A percentile compares a stretch with the other conserved stretches of the same genome.
Conservation (phyloP, 2,797 vertebrate species). For the Echiichthys vipera region DNA sequence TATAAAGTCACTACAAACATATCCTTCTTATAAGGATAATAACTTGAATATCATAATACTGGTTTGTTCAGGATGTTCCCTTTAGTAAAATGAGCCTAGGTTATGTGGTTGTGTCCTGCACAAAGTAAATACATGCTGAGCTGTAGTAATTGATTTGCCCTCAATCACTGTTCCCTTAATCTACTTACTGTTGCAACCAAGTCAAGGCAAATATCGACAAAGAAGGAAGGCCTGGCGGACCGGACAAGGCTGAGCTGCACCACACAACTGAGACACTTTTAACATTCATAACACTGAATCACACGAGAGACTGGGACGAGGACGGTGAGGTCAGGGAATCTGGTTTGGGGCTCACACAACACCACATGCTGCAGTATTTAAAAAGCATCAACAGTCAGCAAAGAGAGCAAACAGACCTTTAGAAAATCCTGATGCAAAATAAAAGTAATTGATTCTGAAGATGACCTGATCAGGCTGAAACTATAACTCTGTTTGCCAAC, state of each 20-base stretch:
- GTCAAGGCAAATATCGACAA: constrained; percentile 60
- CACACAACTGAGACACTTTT: constrained; percentile 14
- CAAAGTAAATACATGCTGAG: constrained; percentile 50
- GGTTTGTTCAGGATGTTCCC: constrained; percentile 41
- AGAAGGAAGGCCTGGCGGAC: constrained; percentile 44
- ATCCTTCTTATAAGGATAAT: neutral
- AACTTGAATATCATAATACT: neutral
- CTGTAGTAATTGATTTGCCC: constrained; percentile 77
- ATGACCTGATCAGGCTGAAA: constrained; percentile 3
- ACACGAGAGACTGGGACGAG: neutral
- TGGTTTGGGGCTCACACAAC: neutral
- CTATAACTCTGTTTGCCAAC: neutral
- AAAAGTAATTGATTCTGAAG: neutral
- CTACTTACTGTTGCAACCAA: constrained; percentile 73
- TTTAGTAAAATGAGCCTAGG: constrained; percentile 11
- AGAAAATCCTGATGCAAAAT: neutral
- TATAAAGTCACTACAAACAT: neutral
- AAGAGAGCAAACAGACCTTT: neutral
- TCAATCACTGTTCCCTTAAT: constrained; percentile 73
- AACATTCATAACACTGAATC: constrained; percentile 7
- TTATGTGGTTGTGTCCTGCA: constrained; percentile 27
- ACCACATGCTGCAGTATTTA: neutral
- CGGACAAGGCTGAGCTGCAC: constrained; percentile 21
- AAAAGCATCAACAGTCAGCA: neutral
- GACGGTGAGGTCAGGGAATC: neutral